phyloP scores from a whole-genome alignment of 2,888 invertebrate species.

The Chymomyza fuscimana region DNA sequence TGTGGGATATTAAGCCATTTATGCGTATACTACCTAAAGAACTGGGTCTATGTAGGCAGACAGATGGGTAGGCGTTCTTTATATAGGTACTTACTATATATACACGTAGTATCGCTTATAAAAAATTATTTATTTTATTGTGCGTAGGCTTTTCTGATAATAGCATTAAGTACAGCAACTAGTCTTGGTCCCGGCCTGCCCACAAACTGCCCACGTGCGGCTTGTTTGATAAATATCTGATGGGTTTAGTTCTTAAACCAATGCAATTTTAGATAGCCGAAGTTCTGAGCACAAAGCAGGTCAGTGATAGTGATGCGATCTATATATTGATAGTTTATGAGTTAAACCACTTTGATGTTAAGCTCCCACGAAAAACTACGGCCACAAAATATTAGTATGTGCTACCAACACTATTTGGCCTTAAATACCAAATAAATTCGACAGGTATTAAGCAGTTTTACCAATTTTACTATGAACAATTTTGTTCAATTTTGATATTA shows the following conservation, averaged over 20 bases:
- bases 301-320: background rate
- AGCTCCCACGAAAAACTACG: no score
- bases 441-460: no score
- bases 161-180: conserved; percentile 35
- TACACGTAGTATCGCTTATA: conserved; percentile 22
- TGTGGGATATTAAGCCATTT: conserved; percentile 35
- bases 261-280: background rate
- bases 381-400: no score
- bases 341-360: no score
- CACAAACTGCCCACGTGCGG: background rate
- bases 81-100: conserved; percentile 5
- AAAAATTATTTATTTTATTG: conserved; percentile 33
- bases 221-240: background rate
- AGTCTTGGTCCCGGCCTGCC: conserved; percentile 34
- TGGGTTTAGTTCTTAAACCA: background rate
- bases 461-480: no score
- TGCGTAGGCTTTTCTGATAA: conserved; percentile 55
- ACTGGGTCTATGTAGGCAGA: conserved; percentile 35
- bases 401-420: no score
- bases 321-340: background rate
- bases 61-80: conserved; percentile 50
- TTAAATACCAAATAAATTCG: no score
- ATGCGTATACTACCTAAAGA: conserved; percentile 11
- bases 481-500: no score
- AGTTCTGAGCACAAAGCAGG: background rate